Evolutionary conservation across 2,888 invertebrate species (phyloP), one percentile per base, ranked within the genome.

Genomic region (Lithophane leautieri): DNA sequence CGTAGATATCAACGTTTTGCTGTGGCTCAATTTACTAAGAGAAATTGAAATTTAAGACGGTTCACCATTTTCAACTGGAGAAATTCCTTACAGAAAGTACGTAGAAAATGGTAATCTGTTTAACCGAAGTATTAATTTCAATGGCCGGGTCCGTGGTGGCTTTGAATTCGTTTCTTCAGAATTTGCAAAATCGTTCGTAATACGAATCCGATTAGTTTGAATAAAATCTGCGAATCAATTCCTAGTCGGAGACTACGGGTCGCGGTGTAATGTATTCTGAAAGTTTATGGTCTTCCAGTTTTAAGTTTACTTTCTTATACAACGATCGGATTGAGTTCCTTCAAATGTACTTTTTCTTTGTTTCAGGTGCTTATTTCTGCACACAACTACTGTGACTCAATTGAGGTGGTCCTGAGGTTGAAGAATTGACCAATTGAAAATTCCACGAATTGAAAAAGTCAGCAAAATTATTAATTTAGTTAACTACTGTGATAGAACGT

Each of bases 61-160:
- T 84, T 78, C 71, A 82, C 73, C 70, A 79, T 85, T 87, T 85
- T 78, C 77, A 74, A 78, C 75, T 76, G 73, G 77, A 82, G 71
- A 78, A 73, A 76, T 77, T 77, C 78, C 70, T 78, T 44, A 71
- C 66, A 66, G 70, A 73, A 84, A 88, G 84, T 79, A 78, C 82
- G 79, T 76, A 76, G 78, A 83, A 88, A 90, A 87, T 88, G 86
- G 88, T 90, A 91, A 93, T 92, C 89, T 89, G 86, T 89, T 91
- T 89, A 89, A 89, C 88, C 85, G 85, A 89, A 89, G 92, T 91
- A 91, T 92, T 92, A 91, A 92, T 93, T 92, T 92, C 91, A 92
- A 90, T 90, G 83, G 87, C 86, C 82, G 86, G 81, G 86, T 88
- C 78, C 73, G 78, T 70, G 77, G 85, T 84, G 81, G 86, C 88